A percentile compares a stretch with the other conserved stretches of the same genome.
These are phyloP conservation scores for Melanotus villosus DNA, from an alignment of 2,888 invertebrate genomes.

Conservation along the genomic window DNA sequence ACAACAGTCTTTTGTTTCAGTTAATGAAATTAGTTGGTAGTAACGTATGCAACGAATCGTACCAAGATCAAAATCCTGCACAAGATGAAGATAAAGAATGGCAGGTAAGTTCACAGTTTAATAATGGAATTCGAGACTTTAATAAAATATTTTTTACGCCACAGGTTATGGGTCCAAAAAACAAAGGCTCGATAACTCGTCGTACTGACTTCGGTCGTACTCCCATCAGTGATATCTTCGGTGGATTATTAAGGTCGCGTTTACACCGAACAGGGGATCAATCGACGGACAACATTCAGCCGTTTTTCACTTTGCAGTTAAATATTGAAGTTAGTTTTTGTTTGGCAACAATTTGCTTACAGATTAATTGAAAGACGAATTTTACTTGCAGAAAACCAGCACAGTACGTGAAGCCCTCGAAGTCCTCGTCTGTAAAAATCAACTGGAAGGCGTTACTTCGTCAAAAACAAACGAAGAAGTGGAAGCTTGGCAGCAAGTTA, in stretches of 20 bases:
- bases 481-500: constrained; percentile 92
- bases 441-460: constrained; percentile 89
- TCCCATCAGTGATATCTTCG: constrained; percentile 93
- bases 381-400: constrained; percentile 77
- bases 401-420: constrained; percentile 91
- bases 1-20: constrained; percentile 60
- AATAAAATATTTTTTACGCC: constrained; percentile 43
- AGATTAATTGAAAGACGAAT: background rate
- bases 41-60: constrained; percentile 55
- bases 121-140: background rate
- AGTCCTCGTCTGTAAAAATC: constrained; percentile 86
- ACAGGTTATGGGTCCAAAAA: constrained; percentile 88
- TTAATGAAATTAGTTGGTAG: constrained; percentile 69
- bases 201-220: constrained; percentile 87
- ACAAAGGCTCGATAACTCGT: constrained; percentile 90
- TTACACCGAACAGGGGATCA: constrained; percentile 82
- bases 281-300: constrained; percentile 93
- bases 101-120: constrained; percentile 70
- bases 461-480: constrained; percentile 85
- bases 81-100: constrained; percentile 76
- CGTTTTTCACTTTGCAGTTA: constrained; percentile 95
- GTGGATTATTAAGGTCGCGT: constrained; percentile 90
- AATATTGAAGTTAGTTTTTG: constrained; percentile 84
- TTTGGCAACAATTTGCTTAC: no score
- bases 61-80: constrained; percentile 66